phyloP scores from a whole-genome alignment of 2,113 vertebrate genomes.

The Chloropsis cyanopogon region DNA sequence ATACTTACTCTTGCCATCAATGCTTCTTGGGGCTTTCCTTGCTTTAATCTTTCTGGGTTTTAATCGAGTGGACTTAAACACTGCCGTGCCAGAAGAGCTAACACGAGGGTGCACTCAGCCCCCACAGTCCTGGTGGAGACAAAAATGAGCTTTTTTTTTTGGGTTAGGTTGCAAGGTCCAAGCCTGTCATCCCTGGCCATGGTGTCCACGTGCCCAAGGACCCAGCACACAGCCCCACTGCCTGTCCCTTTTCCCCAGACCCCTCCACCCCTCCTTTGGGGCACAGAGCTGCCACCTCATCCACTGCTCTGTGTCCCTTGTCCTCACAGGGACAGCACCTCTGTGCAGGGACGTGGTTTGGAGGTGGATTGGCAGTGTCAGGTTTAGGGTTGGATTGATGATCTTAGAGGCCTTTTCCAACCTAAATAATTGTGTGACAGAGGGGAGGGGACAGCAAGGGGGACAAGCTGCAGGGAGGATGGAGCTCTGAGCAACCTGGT shows the following conservation, averaged over 20 bases:
- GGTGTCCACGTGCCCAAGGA: fast-evolving
- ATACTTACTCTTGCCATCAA: not conserved
- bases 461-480: not conserved
- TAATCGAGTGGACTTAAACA: not conserved
- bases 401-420: not conserved
- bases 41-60: not conserved
- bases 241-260: not conserved
- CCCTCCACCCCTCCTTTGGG: not conserved
- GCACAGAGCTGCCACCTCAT: fast-evolving
- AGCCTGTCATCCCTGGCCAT: too few relatives aligned
- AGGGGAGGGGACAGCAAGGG: not conserved
- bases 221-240: not conserved
- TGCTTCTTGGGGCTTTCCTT: not conserved
- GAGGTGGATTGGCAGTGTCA: not conserved
- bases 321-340: not conserved
- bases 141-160: not conserved
- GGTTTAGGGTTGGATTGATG: not conserved
- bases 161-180: too few relatives aligned
- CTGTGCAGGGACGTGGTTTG: fast-evolving
- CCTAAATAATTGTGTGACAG: not conserved
- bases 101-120: fast-evolving
- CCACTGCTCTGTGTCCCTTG: not conserved
- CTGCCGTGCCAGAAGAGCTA: too few relatives aligned
- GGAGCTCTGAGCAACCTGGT: not conserved
- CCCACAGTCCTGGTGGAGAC: not conserved